phyloP scores from a whole-genome alignment of 2,113 vertebrate genomes.

The Strix uralensis region DNA sequence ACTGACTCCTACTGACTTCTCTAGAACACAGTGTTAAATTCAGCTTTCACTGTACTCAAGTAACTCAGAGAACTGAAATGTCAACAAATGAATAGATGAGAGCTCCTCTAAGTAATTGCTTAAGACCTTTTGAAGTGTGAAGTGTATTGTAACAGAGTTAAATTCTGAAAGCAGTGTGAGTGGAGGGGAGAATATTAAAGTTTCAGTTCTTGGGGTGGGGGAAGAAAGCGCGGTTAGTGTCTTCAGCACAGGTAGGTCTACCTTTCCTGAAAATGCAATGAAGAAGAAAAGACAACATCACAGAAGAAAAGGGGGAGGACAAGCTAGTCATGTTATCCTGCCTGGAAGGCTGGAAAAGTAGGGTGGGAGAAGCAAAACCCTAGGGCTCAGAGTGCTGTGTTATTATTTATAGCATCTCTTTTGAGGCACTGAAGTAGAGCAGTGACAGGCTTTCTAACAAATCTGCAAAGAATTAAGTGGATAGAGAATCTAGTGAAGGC shows the following conservation, averaged over 20 bases:
- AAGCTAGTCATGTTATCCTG: neutral
- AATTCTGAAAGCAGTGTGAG: neutral
- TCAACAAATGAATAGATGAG: neutral
- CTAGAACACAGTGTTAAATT: neutral
- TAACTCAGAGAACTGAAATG: neutral
- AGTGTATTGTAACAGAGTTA: neutral
- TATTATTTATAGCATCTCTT: neutral
- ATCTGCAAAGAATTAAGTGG: neutral
- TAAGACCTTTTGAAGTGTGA: neutral
- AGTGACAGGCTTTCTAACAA: neutral
- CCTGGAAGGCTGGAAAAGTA: neutral
- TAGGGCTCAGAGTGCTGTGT: accelerated
- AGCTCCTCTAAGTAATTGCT: neutral
- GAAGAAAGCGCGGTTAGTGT: neutral
- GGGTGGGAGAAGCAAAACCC: neutral
- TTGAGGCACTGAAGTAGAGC: neutral
- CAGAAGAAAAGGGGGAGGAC: neutral
- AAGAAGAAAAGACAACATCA: accelerated
- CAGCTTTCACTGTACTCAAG: neutral
- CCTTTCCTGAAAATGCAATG: neutral
- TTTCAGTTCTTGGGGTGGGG: too few relatives aligned
- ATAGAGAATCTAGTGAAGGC: neutral
- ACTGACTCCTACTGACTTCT: neutral
- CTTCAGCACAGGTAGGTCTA: neutral
- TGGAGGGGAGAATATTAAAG: neutral